Evolutionary conservation across 2,797 vertebrate genomes (phyloP).

Genomic region (Xenentodon cancila): DNA sequence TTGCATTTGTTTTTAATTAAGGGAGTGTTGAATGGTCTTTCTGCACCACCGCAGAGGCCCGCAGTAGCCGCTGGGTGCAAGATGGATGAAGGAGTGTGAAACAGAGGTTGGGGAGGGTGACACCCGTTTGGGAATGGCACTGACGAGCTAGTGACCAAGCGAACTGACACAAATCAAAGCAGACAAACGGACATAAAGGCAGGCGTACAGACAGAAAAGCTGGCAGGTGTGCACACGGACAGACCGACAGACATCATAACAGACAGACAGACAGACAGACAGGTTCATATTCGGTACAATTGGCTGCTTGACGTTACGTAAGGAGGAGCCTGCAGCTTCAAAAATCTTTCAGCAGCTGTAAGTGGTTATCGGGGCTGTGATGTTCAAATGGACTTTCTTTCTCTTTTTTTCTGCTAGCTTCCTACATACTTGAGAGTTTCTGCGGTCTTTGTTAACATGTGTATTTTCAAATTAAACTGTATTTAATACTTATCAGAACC

Average conservation of each 20-base stretch:
- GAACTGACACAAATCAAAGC: constrained; percentile 70
- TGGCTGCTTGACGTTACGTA: constrained; percentile 53
- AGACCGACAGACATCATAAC: neutral
- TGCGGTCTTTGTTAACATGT: neutral
- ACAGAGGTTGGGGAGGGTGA: constrained; percentile 36
- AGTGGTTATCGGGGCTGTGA: constrained; percentile 39
- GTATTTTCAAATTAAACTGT: constrained; percentile 4
- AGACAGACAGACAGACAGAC: constrained; percentile 44
- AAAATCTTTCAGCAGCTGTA: constrained; percentile 21
- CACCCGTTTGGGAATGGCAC: constrained; percentile 54
- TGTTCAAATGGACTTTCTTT: constrained; percentile 1
- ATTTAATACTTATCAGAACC: constrained; percentile 1
- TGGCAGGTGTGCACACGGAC: constrained; percentile 45
- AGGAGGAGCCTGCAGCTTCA: constrained; percentile 41
- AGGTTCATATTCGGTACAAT: constrained; percentile 58
- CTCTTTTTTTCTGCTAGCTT: neutral
- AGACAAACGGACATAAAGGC: constrained; percentile 60
- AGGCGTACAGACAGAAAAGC: constrained; percentile 52
- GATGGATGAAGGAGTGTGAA: constrained; percentile 46
- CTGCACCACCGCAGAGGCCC: constrained; percentile 51
- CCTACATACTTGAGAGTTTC: constrained; percentile 20
- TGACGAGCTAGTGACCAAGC: constrained; percentile 71
- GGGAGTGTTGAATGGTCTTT: constrained; percentile 47
- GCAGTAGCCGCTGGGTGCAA: constrained; percentile 64
- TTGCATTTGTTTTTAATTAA: constrained; percentile 65